Conservation (phyloP, 2,113 vertebrate genomes). For the Regulus satrapa region DNA sequence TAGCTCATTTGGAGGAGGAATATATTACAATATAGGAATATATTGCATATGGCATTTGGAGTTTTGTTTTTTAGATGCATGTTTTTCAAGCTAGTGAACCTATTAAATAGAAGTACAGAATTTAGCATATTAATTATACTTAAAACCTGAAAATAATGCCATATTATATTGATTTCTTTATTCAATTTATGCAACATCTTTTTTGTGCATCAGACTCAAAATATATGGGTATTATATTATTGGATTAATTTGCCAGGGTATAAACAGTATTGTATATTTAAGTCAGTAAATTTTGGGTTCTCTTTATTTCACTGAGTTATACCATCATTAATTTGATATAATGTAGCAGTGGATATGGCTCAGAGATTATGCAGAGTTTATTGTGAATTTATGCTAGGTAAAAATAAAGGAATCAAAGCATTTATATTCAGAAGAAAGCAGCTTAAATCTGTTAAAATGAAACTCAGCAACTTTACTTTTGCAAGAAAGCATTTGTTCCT, state of each 20-base stretch:
- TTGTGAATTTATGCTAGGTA: background rate
- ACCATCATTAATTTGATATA: background rate
- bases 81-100: background rate
- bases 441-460: background rate
- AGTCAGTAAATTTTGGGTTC: background rate
- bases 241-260: background rate
- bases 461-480: slow-evolving; percentile 1
- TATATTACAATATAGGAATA: too few relatives aligned
- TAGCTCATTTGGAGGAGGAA: background rate
- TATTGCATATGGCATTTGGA: background rate
- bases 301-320: slow-evolving; percentile 13
- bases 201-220: background rate
- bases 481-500: background rate
- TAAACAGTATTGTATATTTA: background rate
- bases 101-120: background rate
- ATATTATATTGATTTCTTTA: background rate
- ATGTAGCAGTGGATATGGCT: background rate
- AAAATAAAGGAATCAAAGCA: background rate
- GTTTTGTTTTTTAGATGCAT: background rate
- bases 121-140: background rate
- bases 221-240: background rate
- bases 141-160: background rate
- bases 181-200: background rate
- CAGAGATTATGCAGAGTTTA: background rate
- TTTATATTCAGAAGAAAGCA: background rate